A percentile compares a stretch with the other conserved stretches of the same genome.
These are phyloP conservation scores for Gracilinanus agilis DNA, from an alignment of 2,113 vertebrate genomes.

Conservation along the genomic window DNA sequence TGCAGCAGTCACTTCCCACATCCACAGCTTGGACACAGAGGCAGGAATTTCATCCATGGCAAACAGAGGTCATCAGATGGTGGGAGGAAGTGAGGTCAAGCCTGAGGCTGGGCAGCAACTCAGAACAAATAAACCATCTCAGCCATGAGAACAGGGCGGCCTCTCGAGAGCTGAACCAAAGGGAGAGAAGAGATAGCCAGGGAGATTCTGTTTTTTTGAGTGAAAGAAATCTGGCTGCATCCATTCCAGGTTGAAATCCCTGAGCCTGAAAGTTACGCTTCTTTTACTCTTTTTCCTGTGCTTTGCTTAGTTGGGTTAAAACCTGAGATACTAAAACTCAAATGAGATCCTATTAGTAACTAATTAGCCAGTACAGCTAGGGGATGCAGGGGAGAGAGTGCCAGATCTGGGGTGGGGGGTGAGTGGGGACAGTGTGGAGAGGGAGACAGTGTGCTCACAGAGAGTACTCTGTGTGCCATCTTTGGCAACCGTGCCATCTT, in stretches of 20 bases:
- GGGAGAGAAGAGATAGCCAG: background rate
- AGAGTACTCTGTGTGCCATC: too few relatives aligned
- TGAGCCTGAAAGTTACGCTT: constrained; percentile 14
- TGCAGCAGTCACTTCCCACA: background rate
- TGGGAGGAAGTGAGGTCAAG: constrained; percentile 12
- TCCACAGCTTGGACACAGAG: background rate
- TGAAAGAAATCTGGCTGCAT: background rate
- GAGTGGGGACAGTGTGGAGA: too few relatives aligned
- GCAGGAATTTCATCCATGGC: background rate
- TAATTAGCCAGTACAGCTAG: background rate
- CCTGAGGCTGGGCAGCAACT: background rate
- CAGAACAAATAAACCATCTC: background rate
- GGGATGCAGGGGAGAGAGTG: too few relatives aligned
- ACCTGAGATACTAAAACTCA: background rate
- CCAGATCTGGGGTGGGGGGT: too few relatives aligned
- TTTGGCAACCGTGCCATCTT: too few relatives aligned
- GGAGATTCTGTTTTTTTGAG: background rate
- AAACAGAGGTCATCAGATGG: background rate
- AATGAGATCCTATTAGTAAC: background rate
- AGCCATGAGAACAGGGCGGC: background rate
- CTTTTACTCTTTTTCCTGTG: constrained; percentile 16
- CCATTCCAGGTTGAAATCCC: background rate
- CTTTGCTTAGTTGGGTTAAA: constrained; percentile 42
- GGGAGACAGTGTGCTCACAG: too few relatives aligned
- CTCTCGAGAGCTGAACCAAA: background rate